These are phyloP conservation scores for Oxystoma pomonae DNA, from an alignment of 2,888 invertebrate genomes.

Conservation along the genomic window DNA sequence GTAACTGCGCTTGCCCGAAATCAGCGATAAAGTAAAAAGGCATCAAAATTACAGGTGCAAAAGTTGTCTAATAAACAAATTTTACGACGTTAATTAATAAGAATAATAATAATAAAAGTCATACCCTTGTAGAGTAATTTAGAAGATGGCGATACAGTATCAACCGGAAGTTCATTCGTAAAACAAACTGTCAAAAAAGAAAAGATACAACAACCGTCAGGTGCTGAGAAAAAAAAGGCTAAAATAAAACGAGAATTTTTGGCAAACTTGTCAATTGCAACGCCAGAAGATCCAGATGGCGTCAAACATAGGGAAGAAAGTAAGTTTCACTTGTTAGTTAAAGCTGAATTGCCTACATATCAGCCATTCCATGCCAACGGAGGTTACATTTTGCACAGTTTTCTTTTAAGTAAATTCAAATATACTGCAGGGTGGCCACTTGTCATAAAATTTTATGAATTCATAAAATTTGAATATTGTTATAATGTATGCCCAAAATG, in stretches of 20 bases:
- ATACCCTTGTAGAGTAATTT: neutral
- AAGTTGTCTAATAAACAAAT: neutral
- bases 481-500: too few relatives aligned
- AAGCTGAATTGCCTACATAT: too few relatives aligned
- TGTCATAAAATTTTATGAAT: too few relatives aligned
- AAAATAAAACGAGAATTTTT: constrained; percentile 52
- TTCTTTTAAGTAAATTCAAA: too few relatives aligned
- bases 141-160: constrained; percentile 36
- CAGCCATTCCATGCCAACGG: too few relatives aligned
- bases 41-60: too few relatives aligned
- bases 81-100: neutral
- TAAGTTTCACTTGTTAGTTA: too few relatives aligned
- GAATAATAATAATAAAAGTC: neutral
- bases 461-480: neutral
- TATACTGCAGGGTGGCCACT: too few relatives aligned
- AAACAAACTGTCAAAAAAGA: constrained; percentile 41
- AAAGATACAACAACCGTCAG: constrained; percentile 27
- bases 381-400: too few relatives aligned
- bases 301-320: constrained; percentile 51
- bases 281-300: constrained; percentile 49
- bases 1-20: too few relatives aligned
- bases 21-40: too few relatives aligned
- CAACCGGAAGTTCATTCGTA: too few relatives aligned
- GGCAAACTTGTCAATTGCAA: constrained; percentile 50
- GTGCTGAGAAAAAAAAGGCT: constrained; percentile 49